phyloP scores from a whole-genome alignment of 2,888 invertebrate genomes.

The Cataglyphis livida region DNA sequence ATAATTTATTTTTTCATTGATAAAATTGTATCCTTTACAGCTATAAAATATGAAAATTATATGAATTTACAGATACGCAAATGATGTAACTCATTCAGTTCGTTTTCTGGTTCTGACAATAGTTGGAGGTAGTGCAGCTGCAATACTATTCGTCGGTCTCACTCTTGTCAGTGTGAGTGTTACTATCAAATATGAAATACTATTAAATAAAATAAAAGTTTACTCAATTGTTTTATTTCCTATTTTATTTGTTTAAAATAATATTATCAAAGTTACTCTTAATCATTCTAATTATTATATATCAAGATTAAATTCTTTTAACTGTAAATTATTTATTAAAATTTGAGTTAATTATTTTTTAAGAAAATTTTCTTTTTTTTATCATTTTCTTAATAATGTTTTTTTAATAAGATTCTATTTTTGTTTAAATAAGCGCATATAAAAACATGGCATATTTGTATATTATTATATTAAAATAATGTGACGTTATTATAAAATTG shows the following conservation, averaged over 20 bases:
- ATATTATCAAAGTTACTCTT: neutral
- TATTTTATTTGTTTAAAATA: neutral
- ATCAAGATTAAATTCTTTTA: neutral
- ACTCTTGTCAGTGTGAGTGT: slow-evolving; percentile 65
- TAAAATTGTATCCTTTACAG: neutral
- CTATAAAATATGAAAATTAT: neutral
- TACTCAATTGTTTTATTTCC: neutral
- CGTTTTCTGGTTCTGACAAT: slow-evolving; percentile 49
- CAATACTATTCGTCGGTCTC: slow-evolving; percentile 60
- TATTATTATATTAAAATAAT: too few relatives aligned
- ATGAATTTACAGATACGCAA: slow-evolving; percentile 52
- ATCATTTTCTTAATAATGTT: too few relatives aligned
- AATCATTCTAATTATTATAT: neutral
- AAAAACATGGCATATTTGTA: too few relatives aligned
- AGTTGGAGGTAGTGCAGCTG: slow-evolving; percentile 47
- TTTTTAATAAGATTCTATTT: too few relatives aligned
- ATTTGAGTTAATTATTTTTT: neutral
- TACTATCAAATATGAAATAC: neutral
- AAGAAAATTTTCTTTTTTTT: neutral
- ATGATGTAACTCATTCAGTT: slow-evolving; percentile 55
- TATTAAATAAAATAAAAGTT: neutral
- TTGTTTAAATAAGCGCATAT: too few relatives aligned
- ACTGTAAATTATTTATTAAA: neutral
- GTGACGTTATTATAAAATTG: neutral
- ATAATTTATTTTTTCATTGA: neutral